Evolutionary conservation across 2,888 invertebrate species (phyloP).

Genomic region (Meta bourneti): DNA sequence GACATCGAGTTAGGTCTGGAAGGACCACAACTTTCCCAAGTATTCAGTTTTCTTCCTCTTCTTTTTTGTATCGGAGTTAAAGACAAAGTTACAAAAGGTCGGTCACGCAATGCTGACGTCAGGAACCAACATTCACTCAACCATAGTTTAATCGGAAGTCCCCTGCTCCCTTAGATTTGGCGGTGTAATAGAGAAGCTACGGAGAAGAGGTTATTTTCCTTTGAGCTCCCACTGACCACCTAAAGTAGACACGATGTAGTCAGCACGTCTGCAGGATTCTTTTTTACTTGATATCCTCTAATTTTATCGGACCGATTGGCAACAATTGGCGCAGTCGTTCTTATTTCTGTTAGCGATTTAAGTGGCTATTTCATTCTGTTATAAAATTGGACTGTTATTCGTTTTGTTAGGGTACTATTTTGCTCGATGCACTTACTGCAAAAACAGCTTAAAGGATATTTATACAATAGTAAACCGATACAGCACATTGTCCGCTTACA

Average conservation of each 20-base stretch:
- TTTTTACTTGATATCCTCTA: neutral
- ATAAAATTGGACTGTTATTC: too few relatives aligned
- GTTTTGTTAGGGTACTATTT: too few relatives aligned
- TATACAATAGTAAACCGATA: too few relatives aligned
- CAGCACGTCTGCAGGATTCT: slow-evolving; percentile 22
- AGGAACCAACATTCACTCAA: slow-evolving; percentile 39
- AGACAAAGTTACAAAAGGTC: slow-evolving; percentile 23
- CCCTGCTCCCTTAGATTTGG: neutral
- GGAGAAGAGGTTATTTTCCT: neutral
- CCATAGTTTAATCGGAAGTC: slow-evolving; percentile 56
- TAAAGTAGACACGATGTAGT: neutral
- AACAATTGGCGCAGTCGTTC: too few relatives aligned
- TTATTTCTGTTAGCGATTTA: too few relatives aligned
- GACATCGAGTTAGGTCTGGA: too few relatives aligned
- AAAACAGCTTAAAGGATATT: too few relatives aligned
- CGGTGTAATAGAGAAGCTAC: slow-evolving; percentile 11
- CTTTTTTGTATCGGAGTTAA: neutral
- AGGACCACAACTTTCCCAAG: too few relatives aligned
- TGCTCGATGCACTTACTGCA: too few relatives aligned
- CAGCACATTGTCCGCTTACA: too few relatives aligned
- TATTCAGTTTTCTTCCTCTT: neutral
- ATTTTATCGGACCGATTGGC: too few relatives aligned
- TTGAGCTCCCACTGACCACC: slow-evolving; percentile 6
- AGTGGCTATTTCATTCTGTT: too few relatives aligned
- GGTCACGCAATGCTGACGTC: slow-evolving; percentile 69